Base-by-base conservation (phyloP, 2,888 invertebrate species). In the Pammene fasciana region DNA sequence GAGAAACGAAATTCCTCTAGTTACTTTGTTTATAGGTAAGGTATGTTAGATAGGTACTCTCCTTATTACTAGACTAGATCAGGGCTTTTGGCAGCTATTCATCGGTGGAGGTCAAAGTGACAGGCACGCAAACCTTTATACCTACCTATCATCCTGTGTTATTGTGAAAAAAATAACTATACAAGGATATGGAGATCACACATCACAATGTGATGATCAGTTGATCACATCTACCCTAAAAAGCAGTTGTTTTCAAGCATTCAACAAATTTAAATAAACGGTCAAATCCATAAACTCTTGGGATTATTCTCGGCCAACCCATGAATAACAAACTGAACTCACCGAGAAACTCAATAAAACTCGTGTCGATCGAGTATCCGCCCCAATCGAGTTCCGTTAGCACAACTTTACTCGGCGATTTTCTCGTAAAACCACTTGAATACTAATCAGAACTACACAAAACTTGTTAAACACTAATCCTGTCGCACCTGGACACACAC, bases 321-420 rank as follows among this genome's bases (percentile, higher is more conserved):
- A 85, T 84, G 79, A 82, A 1, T 26, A 26, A 83, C 79, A 72
- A 85, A 80, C 84, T 84, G 86, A 86, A 86, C 87, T 87, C 81
- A 88, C 87, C 84, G 80, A 85, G 85, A 82, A 84, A 84, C 79
- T 82, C 79, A 84, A 85, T 85, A 85, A 76, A 85, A 86, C 79
- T 80, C 78, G 81, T 76, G 57, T 62, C 71, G 70, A 71, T 59
- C 56, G 68, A 70, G 67, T 61, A 68, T 81, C 87, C 87, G 88
- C 87, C 78, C 78, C 81, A 78, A 82, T 78, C 76, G 76, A 82
- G 87, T 87, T 87, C 87, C 87, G 87, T 85, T 86, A 83, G 81
- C 79, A 81, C 81, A 80, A 84, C 84, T 87, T 86, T 90, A 85
- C 82, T 82, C 79, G 81, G 86, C 78, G 85, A 87, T 90, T 90